phyloP scores from a whole-genome alignment of 2,797 vertebrate species.

The Notamacropus eugenii region DNA sequence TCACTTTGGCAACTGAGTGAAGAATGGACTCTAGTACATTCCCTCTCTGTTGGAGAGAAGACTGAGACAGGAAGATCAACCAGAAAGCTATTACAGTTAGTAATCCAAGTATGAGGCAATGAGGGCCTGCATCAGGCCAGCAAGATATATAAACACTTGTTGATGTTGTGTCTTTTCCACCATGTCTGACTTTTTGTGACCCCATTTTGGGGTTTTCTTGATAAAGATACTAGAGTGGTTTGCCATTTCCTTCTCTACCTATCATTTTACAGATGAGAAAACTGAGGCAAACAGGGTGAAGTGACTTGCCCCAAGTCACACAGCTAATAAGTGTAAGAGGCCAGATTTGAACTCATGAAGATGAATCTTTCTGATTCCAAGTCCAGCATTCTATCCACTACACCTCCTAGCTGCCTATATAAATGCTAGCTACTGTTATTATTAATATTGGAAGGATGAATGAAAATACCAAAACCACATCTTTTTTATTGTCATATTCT shows the following conservation, averaged over 20 bases:
- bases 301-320: background rate
- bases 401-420: background rate
- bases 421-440: background rate
- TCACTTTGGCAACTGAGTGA: background rate
- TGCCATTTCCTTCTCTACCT: background rate
- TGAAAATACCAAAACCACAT: background rate
- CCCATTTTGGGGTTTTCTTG: background rate
- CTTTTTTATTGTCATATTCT: background rate
- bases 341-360: background rate
- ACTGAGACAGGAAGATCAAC: background rate
- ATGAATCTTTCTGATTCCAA: background rate
- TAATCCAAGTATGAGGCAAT: background rate
- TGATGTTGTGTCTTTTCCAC: background rate
- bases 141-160: background rate
- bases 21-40: background rate
- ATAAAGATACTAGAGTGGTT: background rate
- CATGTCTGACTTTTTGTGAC: background rate
- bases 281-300: background rate
- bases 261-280: background rate
- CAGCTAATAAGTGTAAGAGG: background rate
- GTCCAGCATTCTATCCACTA: background rate
- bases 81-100: background rate
- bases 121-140: background rate
- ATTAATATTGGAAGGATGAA: background rate
- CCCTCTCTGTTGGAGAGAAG: background rate